A percentile compares a stretch with the other conserved stretches of the same genome.
phyloP scores from a whole-genome alignment of 2,113 vertebrate species.

The Dermatemys mawii region DNA sequence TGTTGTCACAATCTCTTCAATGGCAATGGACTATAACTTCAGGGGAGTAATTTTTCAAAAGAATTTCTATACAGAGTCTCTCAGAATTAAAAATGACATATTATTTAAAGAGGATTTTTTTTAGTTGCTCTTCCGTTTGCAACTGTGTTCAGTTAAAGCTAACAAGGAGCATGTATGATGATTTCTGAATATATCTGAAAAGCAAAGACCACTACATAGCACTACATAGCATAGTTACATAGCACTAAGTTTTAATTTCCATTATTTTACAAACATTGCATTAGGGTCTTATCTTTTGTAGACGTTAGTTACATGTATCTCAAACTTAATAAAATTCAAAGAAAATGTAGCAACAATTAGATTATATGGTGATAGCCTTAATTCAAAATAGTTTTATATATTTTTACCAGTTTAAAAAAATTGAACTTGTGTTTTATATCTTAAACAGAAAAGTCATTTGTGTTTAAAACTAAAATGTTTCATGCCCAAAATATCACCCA shows the following conservation, averaged over 20 bases:
- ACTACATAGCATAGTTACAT: not conserved
- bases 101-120: constrained; percentile 23
- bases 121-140: not conserved
- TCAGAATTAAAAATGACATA: constrained; percentile 6
- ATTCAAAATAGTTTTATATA: not conserved
- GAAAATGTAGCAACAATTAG: not conserved
- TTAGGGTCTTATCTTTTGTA: not conserved
- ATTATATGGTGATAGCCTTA: not conserved
- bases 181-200: not conserved
- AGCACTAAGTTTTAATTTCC: not conserved
- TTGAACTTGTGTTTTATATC: fast-evolving
- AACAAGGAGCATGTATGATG: not conserved
- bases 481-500: not conserved
- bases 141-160: not conserved
- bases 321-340: not conserved
- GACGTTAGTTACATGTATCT: not conserved
- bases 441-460: not conserved
- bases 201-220: not conserved
- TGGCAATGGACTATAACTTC: not conserved
- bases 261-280: not conserved
- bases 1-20: not conserved
- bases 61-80: not conserved
- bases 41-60: constrained; percentile 9
- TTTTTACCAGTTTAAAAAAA: not conserved
- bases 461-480: not conserved